phyloP scores from a whole-genome alignment of 2,888 invertebrate species.

The Sialis lutaria region DNA sequence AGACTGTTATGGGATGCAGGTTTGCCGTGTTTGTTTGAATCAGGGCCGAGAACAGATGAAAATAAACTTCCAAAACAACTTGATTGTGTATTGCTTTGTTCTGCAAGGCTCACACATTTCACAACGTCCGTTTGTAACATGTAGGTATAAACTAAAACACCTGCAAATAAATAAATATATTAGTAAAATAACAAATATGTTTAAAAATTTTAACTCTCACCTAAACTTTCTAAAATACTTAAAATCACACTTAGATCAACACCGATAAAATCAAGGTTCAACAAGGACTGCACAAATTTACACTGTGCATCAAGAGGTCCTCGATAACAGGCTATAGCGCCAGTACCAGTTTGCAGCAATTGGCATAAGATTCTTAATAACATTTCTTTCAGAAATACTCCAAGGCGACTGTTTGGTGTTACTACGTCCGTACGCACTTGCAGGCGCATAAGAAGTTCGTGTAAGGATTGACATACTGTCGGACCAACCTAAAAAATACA shows the following conservation, averaged over 20 bases:
- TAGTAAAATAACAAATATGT: background rate
- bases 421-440: conserved; percentile 47
- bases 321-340: conserved; percentile 37
- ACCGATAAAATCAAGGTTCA: conserved; percentile 45
- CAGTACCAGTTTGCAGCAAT: conserved; percentile 45
- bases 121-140: conserved; percentile 34
- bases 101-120: conserved; percentile 33
- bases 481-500: conserved; percentile 45
- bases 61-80: conserved; percentile 58
- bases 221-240: conserved; percentile 56
- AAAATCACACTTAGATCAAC: conserved; percentile 53
- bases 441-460: conserved; percentile 50
- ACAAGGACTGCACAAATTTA: conserved; percentile 45
- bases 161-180: conserved; percentile 13
- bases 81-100: conserved; percentile 29
- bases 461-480: conserved; percentile 52
- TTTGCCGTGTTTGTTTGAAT: conserved; percentile 40
- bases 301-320: conserved; percentile 61
- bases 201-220: conserved; percentile 23
- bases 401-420: conserved; percentile 32
- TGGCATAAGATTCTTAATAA: conserved; percentile 54
- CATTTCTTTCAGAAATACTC: conserved; percentile 39
- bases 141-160: conserved; percentile 32
- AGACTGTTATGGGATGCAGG: conserved; percentile 54
- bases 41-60: conserved; percentile 51